Conservation (phyloP, 2,888 invertebrate species). For the Drosophila picticornis region DNA sequence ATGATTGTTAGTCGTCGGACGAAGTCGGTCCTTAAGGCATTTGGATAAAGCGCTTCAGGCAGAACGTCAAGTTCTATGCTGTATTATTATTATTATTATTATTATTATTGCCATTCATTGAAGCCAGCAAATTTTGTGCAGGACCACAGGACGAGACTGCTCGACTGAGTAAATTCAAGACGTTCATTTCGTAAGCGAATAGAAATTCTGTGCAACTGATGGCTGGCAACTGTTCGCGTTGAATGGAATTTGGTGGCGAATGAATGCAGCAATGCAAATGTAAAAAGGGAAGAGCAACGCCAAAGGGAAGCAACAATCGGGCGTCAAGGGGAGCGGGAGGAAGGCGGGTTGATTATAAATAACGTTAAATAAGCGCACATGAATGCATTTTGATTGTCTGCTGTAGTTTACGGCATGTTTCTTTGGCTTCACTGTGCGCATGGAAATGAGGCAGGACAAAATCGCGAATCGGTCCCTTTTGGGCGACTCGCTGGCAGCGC, state of each 20-base stretch:
- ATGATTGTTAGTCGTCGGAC: constrained; percentile 29
- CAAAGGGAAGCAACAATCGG: not conserved
- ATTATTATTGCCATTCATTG: constrained; percentile 42
- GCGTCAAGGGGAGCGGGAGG: not conserved
- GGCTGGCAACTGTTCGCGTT: constrained; percentile 66
- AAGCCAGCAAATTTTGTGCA: constrained; percentile 26
- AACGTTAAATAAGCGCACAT: constrained; percentile 77
- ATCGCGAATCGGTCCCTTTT: constrained; percentile 34
- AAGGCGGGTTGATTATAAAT: constrained; percentile 68
- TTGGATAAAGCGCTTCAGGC: constrained; percentile 13
- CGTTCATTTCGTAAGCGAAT: constrained; percentile 34
- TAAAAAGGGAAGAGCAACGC: constrained; percentile 20
- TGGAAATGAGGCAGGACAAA: constrained; percentile 54
- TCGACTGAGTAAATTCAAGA: constrained; percentile 28
- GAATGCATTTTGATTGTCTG: constrained; percentile 81
- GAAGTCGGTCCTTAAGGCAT: constrained; percentile 31
- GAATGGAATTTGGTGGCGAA: constrained; percentile 67
- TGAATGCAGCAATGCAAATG: constrained; percentile 39
- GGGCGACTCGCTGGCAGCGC: constrained; percentile 29
- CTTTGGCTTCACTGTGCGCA: constrained; percentile 36
- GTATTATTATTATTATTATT: constrained; percentile 25
- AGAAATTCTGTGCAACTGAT: constrained; percentile 49
- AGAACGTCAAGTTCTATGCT: constrained; percentile 11
- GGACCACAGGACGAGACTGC: constrained; percentile 21
- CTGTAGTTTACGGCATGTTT: constrained; percentile 73